Conservation (phyloP, 2,888 invertebrate genomes). For the Eupithecia abbreviata region DNA sequence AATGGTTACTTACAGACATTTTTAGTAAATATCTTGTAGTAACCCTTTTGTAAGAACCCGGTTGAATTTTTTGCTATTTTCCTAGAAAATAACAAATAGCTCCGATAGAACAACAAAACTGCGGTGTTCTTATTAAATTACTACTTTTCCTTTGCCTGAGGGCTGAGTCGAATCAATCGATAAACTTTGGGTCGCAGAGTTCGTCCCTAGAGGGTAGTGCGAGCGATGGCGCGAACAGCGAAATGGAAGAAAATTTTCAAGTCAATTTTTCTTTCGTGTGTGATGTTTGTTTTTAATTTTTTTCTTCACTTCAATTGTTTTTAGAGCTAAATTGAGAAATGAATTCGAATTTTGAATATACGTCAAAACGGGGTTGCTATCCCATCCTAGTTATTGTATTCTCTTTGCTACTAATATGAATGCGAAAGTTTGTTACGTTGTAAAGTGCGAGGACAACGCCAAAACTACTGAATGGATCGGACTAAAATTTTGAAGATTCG, state of each 20-base stretch:
- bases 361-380: background rate
- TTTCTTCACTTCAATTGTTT: background rate
- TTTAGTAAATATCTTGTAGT: background rate
- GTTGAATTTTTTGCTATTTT: background rate
- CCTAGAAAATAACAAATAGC: background rate
- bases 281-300: background rate
- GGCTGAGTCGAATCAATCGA: constrained; percentile 48
- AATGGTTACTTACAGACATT: background rate
- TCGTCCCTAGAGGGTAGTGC: constrained; percentile 39
- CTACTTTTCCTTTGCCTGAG: constrained; percentile 20
- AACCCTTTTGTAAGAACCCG: background rate
- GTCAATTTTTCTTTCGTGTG: constrained; percentile 8
- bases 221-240: background rate
- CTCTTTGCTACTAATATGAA: too few species aligned
- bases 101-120: background rate
- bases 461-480: too few species aligned
- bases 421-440: too few species aligned
- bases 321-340: background rate
- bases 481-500: too few species aligned
- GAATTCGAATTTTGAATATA: background rate
- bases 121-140: constrained; percentile 13
- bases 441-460: too few species aligned
- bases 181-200: constrained; percentile 48
- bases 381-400: too few species aligned
- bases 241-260: constrained; percentile 4